A percentile compares a stretch with the other conserved stretches of the same genome.
These are phyloP conservation scores for Macrosoma leucophasiata DNA, from an alignment of 2,888 invertebrate species.

Conservation along the genomic window DNA sequence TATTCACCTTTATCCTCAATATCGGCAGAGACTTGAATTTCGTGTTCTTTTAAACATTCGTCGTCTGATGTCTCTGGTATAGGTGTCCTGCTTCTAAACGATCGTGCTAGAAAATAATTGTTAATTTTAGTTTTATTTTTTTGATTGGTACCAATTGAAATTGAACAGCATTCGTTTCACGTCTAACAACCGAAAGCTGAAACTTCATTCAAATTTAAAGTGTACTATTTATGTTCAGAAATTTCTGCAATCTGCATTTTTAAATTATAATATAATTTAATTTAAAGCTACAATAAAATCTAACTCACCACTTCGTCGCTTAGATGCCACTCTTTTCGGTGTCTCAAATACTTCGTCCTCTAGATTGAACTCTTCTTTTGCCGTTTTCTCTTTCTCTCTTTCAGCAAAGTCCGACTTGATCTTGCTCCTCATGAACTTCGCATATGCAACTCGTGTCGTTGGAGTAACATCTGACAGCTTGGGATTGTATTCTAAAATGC, in stretches of 20 bases:
- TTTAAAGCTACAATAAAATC: no score
- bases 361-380: conserved; percentile 36
- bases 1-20: conserved; percentile 55
- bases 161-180: no score
- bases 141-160: no score
- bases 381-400: conserved; percentile 29
- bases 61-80: conserved; percentile 76
- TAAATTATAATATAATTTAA: no score
- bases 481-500: conserved; percentile 86
- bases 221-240: no score
- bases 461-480: conserved; percentile 84
- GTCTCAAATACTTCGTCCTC: conserved; percentile 53
- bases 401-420: conserved; percentile 74
- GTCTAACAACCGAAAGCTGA: no score
- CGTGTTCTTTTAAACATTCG: conserved; percentile 49
- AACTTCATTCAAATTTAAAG: no score
- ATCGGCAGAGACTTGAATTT: conserved; percentile 60
- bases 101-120: conserved; percentile 34
- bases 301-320: conserved; percentile 34
- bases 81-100: conserved; percentile 73
- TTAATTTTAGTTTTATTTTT: conserved; percentile 5
- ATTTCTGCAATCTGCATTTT: no score
- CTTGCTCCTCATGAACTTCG: conserved; percentile 89
- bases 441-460: conserved; percentile 88
- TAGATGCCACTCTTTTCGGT: no score